Conservation (phyloP, 2,113 vertebrate species). For the Bufo bufo region DNA sequence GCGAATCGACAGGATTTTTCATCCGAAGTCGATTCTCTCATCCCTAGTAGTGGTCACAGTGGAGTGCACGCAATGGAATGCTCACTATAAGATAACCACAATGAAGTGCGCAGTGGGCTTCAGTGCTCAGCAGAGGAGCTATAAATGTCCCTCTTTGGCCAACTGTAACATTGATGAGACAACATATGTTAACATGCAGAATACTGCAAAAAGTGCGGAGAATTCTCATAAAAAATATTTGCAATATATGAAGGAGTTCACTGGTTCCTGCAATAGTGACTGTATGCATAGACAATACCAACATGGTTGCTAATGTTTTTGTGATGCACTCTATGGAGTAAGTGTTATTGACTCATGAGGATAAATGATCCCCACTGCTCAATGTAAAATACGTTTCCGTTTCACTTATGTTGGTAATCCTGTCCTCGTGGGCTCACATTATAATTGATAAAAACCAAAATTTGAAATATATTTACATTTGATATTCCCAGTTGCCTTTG, state of each 20-base stretch:
- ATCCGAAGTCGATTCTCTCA: no score
- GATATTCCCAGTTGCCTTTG: constrained; percentile 51
- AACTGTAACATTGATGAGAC: no score
- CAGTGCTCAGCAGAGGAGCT: no score
- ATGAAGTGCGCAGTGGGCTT: background rate
- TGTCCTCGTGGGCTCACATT: constrained; percentile 16
- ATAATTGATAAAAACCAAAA: constrained; percentile 47
- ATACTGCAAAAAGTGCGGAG: no score
- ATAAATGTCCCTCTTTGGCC: no score
- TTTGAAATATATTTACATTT: constrained; percentile 48
- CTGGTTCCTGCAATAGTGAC: background rate
- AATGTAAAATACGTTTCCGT: constrained; percentile 34
- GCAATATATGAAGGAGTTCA: background rate
- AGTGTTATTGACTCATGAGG: constrained; percentile 35
- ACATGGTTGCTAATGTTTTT: background rate
- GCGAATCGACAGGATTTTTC: no score
- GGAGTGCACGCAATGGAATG: background rate
- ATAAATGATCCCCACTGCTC: constrained; percentile 22
- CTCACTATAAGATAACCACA: background rate
- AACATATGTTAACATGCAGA: no score
- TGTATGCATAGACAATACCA: background rate
- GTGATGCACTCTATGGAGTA: background rate
- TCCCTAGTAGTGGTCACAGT: no score
- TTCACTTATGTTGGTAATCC: constrained; percentile 21
- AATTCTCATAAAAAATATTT: no score